Conservation (phyloP, 2,888 invertebrate species). For the Meta bourneti region DNA sequence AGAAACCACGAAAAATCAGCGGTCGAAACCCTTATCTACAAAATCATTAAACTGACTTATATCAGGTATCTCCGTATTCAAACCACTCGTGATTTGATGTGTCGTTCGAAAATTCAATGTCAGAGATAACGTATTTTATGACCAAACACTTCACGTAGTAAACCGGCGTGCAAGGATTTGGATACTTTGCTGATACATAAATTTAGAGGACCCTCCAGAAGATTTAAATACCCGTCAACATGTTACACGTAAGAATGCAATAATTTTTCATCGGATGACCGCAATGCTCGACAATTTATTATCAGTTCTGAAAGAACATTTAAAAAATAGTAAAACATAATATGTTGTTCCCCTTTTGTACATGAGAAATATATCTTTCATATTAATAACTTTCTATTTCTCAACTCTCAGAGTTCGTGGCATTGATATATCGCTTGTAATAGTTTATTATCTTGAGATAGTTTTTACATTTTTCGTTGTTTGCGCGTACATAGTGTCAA, state of each 20-base stretch:
- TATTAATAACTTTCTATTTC: too few relatives aligned
- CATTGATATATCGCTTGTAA: too few relatives aligned
- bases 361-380: too few relatives aligned
- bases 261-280: background rate
- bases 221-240: slow-evolving; percentile 1
- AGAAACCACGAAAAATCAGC: background rate
- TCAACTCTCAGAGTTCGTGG: too few relatives aligned
- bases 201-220: background rate
- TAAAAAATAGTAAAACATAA: background rate
- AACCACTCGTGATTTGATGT: background rate
- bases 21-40: background rate
- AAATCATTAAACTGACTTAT: background rate
- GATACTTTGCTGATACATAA: background rate
- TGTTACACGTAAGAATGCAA: background rate
- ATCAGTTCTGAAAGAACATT: background rate
- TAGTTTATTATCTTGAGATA: too few relatives aligned
- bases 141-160: background rate
- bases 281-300: background rate
- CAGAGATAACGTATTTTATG: background rate
- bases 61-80: background rate
- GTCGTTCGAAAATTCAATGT: background rate
- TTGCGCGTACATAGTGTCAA: too few relatives aligned
- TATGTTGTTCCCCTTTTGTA: too few relatives aligned
- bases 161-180: background rate
- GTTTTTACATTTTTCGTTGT: too few relatives aligned